phyloP scores from a whole-genome alignment of 2,113 vertebrate genomes.

The Ctenomys sociabilis region DNA sequence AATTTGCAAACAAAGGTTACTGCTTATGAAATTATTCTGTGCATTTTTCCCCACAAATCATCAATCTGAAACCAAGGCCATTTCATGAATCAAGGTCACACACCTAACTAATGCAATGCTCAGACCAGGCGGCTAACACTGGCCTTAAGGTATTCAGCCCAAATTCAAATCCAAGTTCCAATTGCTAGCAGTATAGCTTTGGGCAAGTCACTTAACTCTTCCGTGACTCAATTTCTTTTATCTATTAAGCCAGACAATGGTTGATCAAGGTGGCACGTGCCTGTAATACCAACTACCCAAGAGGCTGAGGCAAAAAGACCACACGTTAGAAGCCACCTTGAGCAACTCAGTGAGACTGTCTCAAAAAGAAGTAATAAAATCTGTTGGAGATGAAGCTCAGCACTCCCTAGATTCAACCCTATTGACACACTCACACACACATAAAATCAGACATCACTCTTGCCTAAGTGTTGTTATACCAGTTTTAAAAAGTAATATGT shows the following conservation, averaged over 20 bases:
- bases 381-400: neutral
- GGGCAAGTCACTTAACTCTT: neutral
- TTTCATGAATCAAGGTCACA: neutral
- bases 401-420: neutral
- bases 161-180: neutral
- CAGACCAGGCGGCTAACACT: neutral
- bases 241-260: neutral
- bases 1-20: neutral
- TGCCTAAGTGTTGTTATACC: neutral
- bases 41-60: neutral
- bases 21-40: neutral
- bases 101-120: neutral
- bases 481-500: constrained; percentile 6
- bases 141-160: neutral
- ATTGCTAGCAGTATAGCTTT: neutral
- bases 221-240: constrained; percentile 15
- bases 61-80: constrained; percentile 24
- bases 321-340: neutral
- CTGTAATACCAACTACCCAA: neutral
- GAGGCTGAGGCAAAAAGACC: neutral
- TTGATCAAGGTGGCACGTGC: neutral
- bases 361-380: neutral
- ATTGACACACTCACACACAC: neutral
- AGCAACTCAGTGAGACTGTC: no score
- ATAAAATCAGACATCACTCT: neutral